These are phyloP conservation scores for Scelioninae gen. 1 DNA, from an alignment of 2,888 invertebrate species.

Conservation along the genomic window DNA sequence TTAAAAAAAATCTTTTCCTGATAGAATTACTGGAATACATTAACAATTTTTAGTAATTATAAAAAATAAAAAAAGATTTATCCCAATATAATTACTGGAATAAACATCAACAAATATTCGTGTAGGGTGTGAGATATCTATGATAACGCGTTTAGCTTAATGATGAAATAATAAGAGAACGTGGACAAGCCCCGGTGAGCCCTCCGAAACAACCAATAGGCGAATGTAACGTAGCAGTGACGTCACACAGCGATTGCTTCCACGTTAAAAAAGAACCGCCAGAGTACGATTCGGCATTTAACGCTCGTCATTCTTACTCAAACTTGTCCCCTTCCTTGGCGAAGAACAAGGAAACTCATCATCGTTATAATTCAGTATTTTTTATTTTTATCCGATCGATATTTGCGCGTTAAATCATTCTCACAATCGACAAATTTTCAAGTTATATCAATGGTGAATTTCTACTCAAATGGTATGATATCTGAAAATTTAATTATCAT, in stretches of 20 bases:
- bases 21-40: too few relatives aligned
- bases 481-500: not conserved
- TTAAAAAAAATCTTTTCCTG: too few relatives aligned
- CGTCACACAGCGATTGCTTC: constrained; percentile 2
- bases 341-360: not conserved
- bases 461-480: constrained; percentile 3
- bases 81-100: not conserved
- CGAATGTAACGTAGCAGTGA: constrained; percentile 3
- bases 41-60: not conserved
- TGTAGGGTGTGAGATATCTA: not conserved
- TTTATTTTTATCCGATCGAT: constrained; percentile 23
- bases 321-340: constrained; percentile 13
- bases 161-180: constrained; percentile 27
- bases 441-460: not conserved
- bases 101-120: constrained; percentile 6
- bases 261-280: constrained; percentile 47
- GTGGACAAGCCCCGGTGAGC: constrained; percentile 37
- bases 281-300: constrained; percentile 42
- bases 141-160: constrained; percentile 7
- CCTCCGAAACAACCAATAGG: constrained; percentile 22
- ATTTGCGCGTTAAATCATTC: constrained; percentile 16
- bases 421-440: not conserved
- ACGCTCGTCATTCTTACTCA: constrained; percentile 37
- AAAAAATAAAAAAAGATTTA: not conserved
- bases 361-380: constrained; percentile 16